Conservation (phyloP, 2,888 invertebrate species). For the Acrobasis consociella region DNA sequence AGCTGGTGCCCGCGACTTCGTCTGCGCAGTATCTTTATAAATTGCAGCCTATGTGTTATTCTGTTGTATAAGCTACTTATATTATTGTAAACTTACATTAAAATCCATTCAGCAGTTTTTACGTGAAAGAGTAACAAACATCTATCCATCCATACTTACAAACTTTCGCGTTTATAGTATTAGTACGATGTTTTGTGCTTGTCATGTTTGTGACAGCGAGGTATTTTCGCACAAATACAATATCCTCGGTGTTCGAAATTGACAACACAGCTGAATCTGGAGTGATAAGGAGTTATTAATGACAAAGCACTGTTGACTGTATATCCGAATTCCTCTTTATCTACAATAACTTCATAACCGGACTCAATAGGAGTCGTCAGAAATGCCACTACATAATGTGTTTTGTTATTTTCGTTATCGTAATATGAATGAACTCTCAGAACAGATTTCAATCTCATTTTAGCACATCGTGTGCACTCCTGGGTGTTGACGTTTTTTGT, state of each 20-base stretch:
- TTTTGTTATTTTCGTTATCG: constrained; percentile 50
- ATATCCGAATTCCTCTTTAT: constrained; percentile 59
- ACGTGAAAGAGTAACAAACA: too few relatives aligned
- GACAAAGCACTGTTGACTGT: constrained; percentile 80
- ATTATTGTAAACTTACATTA: too few relatives aligned
- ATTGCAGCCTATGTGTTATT: too few relatives aligned
- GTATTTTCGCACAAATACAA: constrained; percentile 49
- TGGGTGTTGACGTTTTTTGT: constrained; percentile 45
- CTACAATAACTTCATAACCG: constrained; percentile 86
- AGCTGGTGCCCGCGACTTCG: too few relatives aligned
- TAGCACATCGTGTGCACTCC: constrained; percentile 70
- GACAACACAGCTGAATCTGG: constrained; percentile 49
- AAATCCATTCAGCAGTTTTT: too few relatives aligned
- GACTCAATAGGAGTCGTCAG: constrained; percentile 84
- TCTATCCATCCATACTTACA: too few relatives aligned
- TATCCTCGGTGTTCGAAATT: constrained; percentile 45
- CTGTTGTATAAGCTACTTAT: too few relatives aligned
- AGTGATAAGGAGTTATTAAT: constrained; percentile 51
- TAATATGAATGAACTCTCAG: constrained; percentile 65
- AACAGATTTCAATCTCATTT: constrained; percentile 73
- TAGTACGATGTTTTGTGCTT: too few relatives aligned
- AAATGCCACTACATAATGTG: constrained; percentile 84
- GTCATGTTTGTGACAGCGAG: constrained; percentile 25
- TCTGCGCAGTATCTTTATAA: too few relatives aligned
- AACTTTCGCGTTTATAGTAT: too few relatives aligned